These are phyloP conservation scores for Leucozona laternaria DNA, from an alignment of 2,888 invertebrate genomes.

Conservation along the genomic window DNA sequence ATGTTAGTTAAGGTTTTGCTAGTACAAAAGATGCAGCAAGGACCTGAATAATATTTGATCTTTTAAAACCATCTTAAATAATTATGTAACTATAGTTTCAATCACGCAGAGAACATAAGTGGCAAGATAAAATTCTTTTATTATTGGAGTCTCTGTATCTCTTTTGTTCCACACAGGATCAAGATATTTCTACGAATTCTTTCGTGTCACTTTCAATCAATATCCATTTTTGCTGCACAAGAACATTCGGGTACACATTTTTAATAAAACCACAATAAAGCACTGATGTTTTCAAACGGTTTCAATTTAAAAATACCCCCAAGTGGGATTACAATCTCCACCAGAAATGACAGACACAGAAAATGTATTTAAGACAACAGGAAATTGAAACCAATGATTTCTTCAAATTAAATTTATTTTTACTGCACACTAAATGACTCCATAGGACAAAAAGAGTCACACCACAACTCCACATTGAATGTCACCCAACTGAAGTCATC, in stretches of 20 bases:
- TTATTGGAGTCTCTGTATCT: no score
- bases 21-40: no score
- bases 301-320: conserved; percentile 6
- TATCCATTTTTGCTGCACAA: not conserved
- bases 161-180: no score
- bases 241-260: not conserved
- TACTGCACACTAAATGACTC: conserved; percentile 25
- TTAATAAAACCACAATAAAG: not conserved
- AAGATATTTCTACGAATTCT: not conserved
- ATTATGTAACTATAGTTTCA: no score
- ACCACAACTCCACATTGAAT: not conserved
- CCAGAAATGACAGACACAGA: not conserved
- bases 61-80: no score
- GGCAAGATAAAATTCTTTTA: no score
- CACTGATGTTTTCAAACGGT: not conserved
- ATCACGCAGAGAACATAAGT: no score
- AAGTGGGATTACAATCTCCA: not conserved
- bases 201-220: not conserved
- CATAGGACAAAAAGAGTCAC: not conserved
- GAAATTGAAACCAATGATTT: conserved; percentile 61
- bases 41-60: no score
- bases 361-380: conserved; percentile 4
- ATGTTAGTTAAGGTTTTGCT: no score
- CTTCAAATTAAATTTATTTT: conserved; percentile 50
- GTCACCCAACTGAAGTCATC: conserved; percentile 4